These are phyloP conservation scores for Osmerus mordax DNA, from an alignment of 2,113 vertebrate genomes.

Conservation along the genomic window DNA sequence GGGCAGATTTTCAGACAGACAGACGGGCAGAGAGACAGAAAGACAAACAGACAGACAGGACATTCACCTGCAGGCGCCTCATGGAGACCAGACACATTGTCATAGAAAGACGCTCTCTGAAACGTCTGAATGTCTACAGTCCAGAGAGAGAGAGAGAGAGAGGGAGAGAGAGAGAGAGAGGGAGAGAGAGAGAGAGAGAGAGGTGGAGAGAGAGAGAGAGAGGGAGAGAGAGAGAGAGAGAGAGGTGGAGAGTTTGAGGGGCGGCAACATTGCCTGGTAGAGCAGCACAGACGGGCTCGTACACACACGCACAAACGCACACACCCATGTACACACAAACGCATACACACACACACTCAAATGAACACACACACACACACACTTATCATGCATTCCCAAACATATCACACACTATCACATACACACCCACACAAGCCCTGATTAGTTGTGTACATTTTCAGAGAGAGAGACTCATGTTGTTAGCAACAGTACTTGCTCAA, in stretches of 20 bases:
- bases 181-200: not conserved
- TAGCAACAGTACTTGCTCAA: conserved; percentile 23
- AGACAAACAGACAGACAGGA: not conserved
- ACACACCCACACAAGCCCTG: not conserved
- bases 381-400: not conserved
- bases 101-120: conserved; percentile 20
- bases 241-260: not conserved
- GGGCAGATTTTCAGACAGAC: too few relatives aligned
- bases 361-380: not conserved
- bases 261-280: too few relatives aligned
- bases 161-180: conserved; percentile 4
- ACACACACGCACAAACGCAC: not conserved
- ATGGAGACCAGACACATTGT: conserved; percentile 5
- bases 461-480: conserved; percentile 17
- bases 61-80: conserved; percentile 10
- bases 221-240: conserved; percentile 4
- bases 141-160: conserved; percentile 11
- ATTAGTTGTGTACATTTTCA: conserved; percentile 20
- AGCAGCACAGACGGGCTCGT: not conserved
- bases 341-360: not conserved
- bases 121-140: conserved; percentile 18
- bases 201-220: conserved; percentile 10
- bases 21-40: too few relatives aligned
- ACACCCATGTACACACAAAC: not conserved
- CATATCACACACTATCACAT: not conserved